Evolutionary conservation across 2,797 vertebrate genomes (phyloP).

Genomic region (Coregonus sp.): DNA sequence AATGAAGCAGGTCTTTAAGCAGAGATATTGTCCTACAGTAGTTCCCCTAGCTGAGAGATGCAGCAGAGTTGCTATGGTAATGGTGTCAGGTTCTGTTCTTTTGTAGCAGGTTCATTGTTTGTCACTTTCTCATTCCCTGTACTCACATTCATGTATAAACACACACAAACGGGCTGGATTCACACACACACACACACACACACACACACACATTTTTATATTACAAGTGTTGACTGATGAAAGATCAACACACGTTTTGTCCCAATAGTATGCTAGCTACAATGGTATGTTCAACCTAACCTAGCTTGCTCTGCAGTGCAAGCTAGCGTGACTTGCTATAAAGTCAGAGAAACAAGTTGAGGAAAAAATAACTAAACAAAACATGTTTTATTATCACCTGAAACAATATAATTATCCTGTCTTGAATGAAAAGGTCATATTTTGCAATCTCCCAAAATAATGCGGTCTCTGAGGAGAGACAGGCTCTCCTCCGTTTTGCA

Average conservation of each 20-base stretch:
- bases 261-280: neutral
- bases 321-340: too few species aligned
- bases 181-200: neutral
- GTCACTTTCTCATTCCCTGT: neutral
- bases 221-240: neutral
- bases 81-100: neutral
- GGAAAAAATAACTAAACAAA: too few species aligned
- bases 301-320: too few species aligned
- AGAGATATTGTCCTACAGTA: neutral
- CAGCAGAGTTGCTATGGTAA: neutral
- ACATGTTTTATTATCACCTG: too few species aligned
- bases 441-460: too few species aligned
- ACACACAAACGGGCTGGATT: neutral
- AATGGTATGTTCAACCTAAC: too few species aligned
- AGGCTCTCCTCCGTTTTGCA: too few species aligned
- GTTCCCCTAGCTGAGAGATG: neutral
- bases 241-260: neutral
- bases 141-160: neutral
- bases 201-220: too few species aligned
- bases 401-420: too few species aligned
- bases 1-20: neutral
- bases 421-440: too few species aligned
- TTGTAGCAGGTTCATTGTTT: neutral
- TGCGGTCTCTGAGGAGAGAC: too few species aligned
- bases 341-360: too few species aligned